These are phyloP conservation scores for Crocallis elinguaria DNA, from an alignment of 2,888 invertebrate genomes.

Conservation along the genomic window DNA sequence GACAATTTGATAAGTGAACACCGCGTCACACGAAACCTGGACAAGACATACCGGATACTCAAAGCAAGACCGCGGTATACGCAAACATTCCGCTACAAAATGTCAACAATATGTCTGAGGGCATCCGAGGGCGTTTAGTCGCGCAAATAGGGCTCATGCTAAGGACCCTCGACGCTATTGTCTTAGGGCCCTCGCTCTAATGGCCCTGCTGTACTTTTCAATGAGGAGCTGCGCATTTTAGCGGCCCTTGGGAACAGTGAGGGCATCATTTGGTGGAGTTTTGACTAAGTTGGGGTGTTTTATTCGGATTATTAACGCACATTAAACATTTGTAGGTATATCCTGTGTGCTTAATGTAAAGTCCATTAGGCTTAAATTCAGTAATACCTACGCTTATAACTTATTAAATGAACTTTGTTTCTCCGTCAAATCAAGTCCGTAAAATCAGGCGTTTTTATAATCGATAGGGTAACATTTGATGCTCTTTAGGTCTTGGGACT, in stretches of 20 bases:
- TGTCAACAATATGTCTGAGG: conserved; percentile 43
- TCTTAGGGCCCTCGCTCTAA: conserved; percentile 48
- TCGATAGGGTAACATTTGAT: too few relatives aligned
- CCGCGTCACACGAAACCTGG: too few relatives aligned
- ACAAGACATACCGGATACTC: not conserved
- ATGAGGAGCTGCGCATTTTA: conserved; percentile 30
- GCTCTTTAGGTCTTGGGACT: too few relatives aligned
- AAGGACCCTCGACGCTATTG: conserved; percentile 44
- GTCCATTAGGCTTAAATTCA: not conserved
- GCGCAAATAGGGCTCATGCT: conserved; percentile 40
- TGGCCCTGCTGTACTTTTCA: conserved; percentile 50
- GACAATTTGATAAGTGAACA: too few relatives aligned
- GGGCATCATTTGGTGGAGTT: conserved; percentile 21
- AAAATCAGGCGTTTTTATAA: too few relatives aligned
- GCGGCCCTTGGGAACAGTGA: conserved; percentile 11
- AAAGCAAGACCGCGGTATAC: not conserved
- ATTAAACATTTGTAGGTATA: too few relatives aligned
- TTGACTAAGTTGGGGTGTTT: conserved; percentile 5
- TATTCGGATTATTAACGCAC: conserved; percentile 19
- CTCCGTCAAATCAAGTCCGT: too few relatives aligned
- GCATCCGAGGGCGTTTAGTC: conserved; percentile 35
- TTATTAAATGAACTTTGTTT: too few relatives aligned
- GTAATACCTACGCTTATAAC: not conserved
- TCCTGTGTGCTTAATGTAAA: conserved; percentile 7
- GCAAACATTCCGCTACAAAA: conserved; percentile 36